phyloP scores from a whole-genome alignment of 1,140 invertebrate species.

The Frieseomelitta varia region DNA sequence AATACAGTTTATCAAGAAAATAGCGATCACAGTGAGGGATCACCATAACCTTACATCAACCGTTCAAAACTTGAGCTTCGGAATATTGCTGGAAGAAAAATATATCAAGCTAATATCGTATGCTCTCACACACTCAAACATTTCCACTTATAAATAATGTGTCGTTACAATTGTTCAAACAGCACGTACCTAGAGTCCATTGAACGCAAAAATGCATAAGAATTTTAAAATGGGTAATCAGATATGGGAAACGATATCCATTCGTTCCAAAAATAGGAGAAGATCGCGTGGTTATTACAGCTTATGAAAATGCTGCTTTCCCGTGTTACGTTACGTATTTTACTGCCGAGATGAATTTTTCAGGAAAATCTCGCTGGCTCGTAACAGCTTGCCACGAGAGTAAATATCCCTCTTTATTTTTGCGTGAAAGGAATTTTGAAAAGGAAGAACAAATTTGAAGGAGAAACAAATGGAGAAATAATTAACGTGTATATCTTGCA shows the following conservation, averaged over 20 bases:
- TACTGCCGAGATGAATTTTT: neutral
- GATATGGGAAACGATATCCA: neutral
- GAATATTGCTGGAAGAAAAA: neutral
- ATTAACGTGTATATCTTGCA: neutral
- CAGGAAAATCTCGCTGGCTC: neutral
- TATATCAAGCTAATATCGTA: neutral
- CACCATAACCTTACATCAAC: no score
- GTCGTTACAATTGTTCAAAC: neutral
- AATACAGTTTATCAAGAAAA: no score
- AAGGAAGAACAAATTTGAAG: neutral
- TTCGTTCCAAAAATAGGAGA: neutral
- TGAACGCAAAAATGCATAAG: neutral
- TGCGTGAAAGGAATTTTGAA: neutral
- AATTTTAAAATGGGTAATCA: neutral
- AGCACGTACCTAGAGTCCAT: neutral
- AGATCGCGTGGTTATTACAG: neutral
- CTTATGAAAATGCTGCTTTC: neutral
- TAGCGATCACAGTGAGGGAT: no score
- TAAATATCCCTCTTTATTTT: conserved; percentile 1
- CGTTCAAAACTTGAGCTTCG: no score
- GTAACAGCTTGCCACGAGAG: neutral
- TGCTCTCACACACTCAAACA: neutral
- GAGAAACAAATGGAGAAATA: neutral
- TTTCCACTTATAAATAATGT: no score
- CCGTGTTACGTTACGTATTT: neutral